Base-by-base conservation (phyloP, 2,888 invertebrate species). In the Volucella zonaria region DNA sequence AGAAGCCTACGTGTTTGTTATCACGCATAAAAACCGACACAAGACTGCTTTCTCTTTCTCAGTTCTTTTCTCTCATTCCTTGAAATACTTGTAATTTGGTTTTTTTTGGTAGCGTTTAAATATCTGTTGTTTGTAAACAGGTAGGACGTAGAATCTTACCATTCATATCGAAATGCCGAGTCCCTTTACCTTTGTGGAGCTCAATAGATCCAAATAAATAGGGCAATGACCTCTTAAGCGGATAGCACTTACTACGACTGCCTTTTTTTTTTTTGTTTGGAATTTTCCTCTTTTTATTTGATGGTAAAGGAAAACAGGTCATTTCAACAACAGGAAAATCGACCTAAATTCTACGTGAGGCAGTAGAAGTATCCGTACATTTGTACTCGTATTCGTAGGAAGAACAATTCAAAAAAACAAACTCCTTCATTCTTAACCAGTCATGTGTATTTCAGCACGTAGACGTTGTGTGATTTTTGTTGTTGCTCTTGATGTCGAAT, bases 91-190 rank as follows among this genome's bases (percentile, higher is more conserved):
- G n/a, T n/a, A 6, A 31, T 31, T 31, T 31, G 31, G 2, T 23
- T 23, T 31, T 31, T 31, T 31, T 31, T 31, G 0, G 31, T 31
- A 0, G 6, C 6, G 6, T 31, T 31, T 0, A 31, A 31, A 31
- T 31, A 31, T 31, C 12, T 56, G 31, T 56, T 56, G 31, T 14
- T 56, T 56, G 56, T 8, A 56, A 56, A 56, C 56, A 56, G 56
- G 56, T 56, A 54, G 12, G 15, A 54, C 54, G n/a, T 8, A 11
- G 54, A 31, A 56, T 38, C 2, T 31, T 23, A 23, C 23, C 23
- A 23, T 23, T 23, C 23, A 31, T 31, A 31, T 6, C 31, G 4
- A 31, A 3, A 31, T 6, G 31, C 31, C 3, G 31, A 31, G 31
- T 31, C 31, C 31, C 31, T 31, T 31, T 31, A 31, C 31, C 31